Base-by-base conservation (phyloP, 2,113 vertebrate species). In the Ailuropoda melanoleuca region DNA sequence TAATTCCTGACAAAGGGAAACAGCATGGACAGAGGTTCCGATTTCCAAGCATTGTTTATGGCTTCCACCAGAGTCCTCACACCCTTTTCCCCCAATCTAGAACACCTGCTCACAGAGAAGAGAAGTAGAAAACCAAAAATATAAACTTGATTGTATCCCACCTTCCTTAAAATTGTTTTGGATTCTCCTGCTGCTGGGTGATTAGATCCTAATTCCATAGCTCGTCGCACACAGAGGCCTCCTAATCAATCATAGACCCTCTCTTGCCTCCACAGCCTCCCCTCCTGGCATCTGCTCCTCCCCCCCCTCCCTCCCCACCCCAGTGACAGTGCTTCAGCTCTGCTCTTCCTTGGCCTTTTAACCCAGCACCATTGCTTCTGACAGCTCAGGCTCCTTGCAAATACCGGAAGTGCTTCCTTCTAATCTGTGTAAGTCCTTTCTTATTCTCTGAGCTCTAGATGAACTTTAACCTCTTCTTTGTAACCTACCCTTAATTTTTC, bases 111-210 rank as follows among this genome's bases (percentile, higher is more conserved):
- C 9, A 37, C 26, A 14, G 9, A 77, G n/a, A 43, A 64, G 26
- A 34, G 17, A 60, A 50, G 34, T 60, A n/a, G 48, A 75, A 56
- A 31, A 13, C 26, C 50, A 75, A 34, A 39, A 60, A 58, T 43
- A 75, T 9, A 46, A 48, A 62, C 21, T 23, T 90, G 3, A 8
- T 50, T 23, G 0, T 23, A 56, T 19, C 14, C 64, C 14, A 64
- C 46, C 55, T 90, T 80, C 31, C 81, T 94, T 55, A 74, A 53
- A 24, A 55, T 91, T 5, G 58, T 58, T 89, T 89, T 70, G 34
- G n/a, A 55, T 56, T 50, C 46, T 37, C 37, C 31, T 8, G 10
- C 62, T 74, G 29, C 24, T 34, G 26, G 18, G 43, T 55, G 74
- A 81, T 26, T 26, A 68, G 58, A 21, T 53, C 7, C 58, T 50